A percentile compares a stretch with the other conserved stretches of the same genome.
phyloP scores from a whole-genome alignment of 2,113 vertebrate species.

The Perca flavescens region DNA sequence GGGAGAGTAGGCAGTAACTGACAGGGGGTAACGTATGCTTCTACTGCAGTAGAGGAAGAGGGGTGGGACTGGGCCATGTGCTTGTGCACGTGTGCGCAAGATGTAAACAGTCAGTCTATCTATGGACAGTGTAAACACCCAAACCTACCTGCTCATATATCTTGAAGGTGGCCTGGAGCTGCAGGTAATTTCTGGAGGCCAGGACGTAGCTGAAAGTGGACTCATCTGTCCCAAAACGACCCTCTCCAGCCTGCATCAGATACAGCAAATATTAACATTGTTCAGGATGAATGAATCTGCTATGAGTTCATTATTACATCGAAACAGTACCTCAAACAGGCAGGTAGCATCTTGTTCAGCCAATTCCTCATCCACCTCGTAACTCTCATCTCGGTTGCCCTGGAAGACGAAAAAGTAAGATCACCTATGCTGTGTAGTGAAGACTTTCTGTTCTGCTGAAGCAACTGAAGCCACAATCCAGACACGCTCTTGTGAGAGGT shows the following conservation, averaged over 20 bases:
- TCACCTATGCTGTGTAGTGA: conserved; percentile 21
- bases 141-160: conserved; percentile 83
- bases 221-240: conserved; percentile 84
- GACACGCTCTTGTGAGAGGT: conserved; percentile 8
- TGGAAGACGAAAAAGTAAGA: conserved; percentile 47
- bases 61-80: no score
- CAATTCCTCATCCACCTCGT: conserved; percentile 83
- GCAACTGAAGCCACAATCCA: conserved; percentile 2
- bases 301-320: no score
- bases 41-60: no score
- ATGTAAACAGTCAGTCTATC: neutral
- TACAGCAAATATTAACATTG: neutral
- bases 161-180: conserved; percentile 86
- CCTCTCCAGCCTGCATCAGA: conserved; percentile 81
- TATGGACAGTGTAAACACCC: neutral
- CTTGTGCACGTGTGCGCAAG: no score
- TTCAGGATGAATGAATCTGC: neutral
- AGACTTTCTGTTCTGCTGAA: conserved; percentile 29
- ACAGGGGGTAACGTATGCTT: no score
- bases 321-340: conserved; percentile 79
- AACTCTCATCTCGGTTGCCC: conserved; percentile 84
- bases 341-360: conserved; percentile 82
- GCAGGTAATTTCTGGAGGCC: conserved; percentile 85
- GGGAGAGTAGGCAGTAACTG: no score
- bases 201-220: conserved; percentile 85